Evolutionary conservation across 2,113 vertebrate genomes (phyloP).

Genomic region (Hypanus sabinus): DNA sequence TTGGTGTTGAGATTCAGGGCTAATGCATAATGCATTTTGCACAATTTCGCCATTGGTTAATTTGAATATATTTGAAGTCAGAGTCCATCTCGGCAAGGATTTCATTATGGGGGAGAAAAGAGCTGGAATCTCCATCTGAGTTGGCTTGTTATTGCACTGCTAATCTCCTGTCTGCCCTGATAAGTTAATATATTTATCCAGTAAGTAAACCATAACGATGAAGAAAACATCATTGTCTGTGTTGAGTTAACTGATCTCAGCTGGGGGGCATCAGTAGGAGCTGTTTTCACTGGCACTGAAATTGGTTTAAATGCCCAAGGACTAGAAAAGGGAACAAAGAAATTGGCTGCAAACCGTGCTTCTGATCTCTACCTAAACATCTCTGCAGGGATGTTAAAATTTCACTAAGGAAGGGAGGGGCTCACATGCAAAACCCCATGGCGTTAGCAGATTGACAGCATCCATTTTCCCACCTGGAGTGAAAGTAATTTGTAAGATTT

Average conservation of each 20-base stretch:
- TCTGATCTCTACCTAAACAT: not conserved
- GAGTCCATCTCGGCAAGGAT: not conserved
- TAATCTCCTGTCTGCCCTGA: not conserved
- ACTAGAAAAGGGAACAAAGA: not conserved
- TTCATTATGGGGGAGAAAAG: not conserved
- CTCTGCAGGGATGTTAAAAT: not conserved
- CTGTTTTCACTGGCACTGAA: not conserved
- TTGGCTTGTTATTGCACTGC: not conserved
- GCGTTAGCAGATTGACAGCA: not conserved
- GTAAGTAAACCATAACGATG: not conserved
- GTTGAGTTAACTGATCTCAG: not conserved
- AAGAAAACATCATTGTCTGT: not conserved
- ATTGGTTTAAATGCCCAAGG: not conserved
- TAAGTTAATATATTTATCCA: not conserved
- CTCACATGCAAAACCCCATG: not conserved
- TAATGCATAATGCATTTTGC: slow-evolving; percentile 28
- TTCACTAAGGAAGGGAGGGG: not conserved
- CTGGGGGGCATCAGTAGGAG: not conserved
- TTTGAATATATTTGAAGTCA: not conserved
- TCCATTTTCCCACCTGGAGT: not conserved
- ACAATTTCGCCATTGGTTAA: not conserved
- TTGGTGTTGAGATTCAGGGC: not conserved
- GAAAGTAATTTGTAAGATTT: not conserved
- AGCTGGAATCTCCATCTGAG: not conserved
- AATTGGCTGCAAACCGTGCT: not conserved